These are phyloP conservation scores for Troilus luridus DNA, from an alignment of 2,888 invertebrate species.

Conservation along the genomic window DNA sequence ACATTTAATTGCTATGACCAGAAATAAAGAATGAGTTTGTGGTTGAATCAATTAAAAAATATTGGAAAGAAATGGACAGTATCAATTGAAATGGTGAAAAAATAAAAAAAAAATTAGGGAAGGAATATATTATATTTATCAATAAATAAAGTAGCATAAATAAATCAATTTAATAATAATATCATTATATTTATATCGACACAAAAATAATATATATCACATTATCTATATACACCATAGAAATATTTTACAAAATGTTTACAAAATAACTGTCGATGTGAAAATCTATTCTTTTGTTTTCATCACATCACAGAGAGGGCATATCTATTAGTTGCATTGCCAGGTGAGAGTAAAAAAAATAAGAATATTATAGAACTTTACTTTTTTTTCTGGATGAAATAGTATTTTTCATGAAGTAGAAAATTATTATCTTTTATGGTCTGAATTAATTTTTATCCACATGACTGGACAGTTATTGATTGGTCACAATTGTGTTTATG, in stretches of 20 bases:
- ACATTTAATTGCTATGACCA: neutral
- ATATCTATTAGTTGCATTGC: neutral
- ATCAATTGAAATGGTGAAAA: neutral
- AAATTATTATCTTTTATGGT: neutral
- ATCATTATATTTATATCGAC: conserved; percentile 56
- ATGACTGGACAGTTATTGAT: neutral
- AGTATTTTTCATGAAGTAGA: neutral
- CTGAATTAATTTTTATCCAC: neutral
- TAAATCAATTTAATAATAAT: conserved; percentile 56
- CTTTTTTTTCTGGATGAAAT: neutral
- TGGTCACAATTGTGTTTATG: neutral
- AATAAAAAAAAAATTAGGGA: conserved; percentile 31
- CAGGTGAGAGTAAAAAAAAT: conserved; percentile 36
- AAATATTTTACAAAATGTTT: conserved; percentile 54
- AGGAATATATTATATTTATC: conserved; percentile 46
- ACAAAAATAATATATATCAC: conserved; percentile 59
- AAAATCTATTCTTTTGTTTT: neutral
- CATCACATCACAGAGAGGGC: conserved; percentile 44
- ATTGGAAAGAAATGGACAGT: neutral
- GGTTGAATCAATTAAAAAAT: neutral
- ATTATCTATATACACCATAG: conserved; percentile 54
- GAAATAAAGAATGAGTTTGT: neutral
- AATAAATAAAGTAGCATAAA: conserved; percentile 54
- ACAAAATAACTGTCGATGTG: conserved; percentile 52
- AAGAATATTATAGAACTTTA: neutral